Evolutionary conservation across 2,113 vertebrate genomes (phyloP).

Genomic region (Pyrgilauda ruficollis): DNA sequence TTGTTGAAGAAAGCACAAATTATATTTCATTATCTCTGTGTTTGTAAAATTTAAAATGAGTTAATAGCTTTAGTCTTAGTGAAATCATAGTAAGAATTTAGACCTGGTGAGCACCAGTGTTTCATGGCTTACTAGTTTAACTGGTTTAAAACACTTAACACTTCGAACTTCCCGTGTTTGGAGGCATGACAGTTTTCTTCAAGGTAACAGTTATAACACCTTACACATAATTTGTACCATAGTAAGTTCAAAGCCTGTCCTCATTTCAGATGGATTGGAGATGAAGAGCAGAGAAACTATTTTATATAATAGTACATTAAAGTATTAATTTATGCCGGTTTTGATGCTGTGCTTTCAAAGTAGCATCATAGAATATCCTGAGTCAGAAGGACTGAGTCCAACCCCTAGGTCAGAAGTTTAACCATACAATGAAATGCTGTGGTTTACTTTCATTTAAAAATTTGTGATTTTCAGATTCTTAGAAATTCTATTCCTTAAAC

Average conservation of each 20-base stretch:
- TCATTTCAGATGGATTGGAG: not conserved
- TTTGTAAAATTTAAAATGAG: not conserved
- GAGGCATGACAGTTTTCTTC: not conserved
- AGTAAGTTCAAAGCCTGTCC: not conserved
- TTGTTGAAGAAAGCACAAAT: not conserved
- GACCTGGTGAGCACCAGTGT: not conserved
- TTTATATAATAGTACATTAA: not conserved
- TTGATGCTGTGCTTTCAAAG: not conserved
- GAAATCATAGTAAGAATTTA: not conserved
- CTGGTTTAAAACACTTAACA: not conserved
- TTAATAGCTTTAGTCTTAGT: not conserved
- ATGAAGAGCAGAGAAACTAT: not conserved
- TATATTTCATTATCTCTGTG: not conserved
- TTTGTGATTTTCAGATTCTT: not conserved
- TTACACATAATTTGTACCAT: not conserved
- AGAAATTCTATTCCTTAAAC: not conserved
- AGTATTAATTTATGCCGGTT: not conserved
- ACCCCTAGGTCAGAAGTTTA: not conserved
- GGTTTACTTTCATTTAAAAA: not conserved
- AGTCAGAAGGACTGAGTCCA: not conserved
- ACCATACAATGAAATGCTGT: not conserved
- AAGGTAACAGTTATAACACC: not conserved
- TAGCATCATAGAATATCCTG: not conserved
- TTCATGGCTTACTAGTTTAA: not conserved
- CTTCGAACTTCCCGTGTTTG: not conserved